phyloP scores from a whole-genome alignment of 2,888 invertebrate species.

The Nephrocerus scutellatus region DNA sequence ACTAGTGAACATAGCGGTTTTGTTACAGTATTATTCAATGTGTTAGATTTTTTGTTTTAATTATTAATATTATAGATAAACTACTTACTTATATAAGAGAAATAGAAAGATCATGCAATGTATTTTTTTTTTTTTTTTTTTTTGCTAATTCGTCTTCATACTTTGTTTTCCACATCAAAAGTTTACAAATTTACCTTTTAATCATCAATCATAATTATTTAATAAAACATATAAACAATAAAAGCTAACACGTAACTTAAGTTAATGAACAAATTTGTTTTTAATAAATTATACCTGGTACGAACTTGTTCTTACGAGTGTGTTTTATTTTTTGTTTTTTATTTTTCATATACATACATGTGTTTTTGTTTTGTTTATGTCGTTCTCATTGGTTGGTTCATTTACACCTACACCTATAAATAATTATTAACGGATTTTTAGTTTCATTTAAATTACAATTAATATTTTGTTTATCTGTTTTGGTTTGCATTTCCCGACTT shows the following conservation, averaged over 20 bases:
- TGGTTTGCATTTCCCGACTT: too few relatives aligned
- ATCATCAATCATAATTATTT: constrained; percentile 12
- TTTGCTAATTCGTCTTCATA: constrained; percentile 14
- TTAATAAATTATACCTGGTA: background rate
- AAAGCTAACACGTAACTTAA: constrained; percentile 2
- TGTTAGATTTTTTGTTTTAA: constrained; percentile 46
- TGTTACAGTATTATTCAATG: constrained; percentile 46
- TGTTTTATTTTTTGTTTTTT: constrained; percentile 18
- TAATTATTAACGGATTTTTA: constrained; percentile 17
- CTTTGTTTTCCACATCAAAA: constrained; percentile 17
- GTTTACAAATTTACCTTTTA: constrained; percentile 3
- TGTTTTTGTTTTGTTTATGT: constrained; percentile 10
- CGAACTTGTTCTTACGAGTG: background rate
- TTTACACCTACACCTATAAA: too few relatives aligned
- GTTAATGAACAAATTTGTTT: background rate
- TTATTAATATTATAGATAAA: too few relatives aligned
- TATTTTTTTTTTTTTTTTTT: constrained; percentile 8
- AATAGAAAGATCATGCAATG: constrained; percentile 11
- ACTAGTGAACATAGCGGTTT: constrained; percentile 34
- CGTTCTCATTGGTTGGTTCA: background rate
- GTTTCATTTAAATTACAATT: constrained; percentile 6
- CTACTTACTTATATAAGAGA: too few relatives aligned
- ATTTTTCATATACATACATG: constrained; percentile 6
- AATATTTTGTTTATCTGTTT: constrained; percentile 7
- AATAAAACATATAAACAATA: constrained; percentile 6